Base-by-base conservation (phyloP, 1,140 invertebrate species). In the Phymorhynchus buccinoides region DNA sequence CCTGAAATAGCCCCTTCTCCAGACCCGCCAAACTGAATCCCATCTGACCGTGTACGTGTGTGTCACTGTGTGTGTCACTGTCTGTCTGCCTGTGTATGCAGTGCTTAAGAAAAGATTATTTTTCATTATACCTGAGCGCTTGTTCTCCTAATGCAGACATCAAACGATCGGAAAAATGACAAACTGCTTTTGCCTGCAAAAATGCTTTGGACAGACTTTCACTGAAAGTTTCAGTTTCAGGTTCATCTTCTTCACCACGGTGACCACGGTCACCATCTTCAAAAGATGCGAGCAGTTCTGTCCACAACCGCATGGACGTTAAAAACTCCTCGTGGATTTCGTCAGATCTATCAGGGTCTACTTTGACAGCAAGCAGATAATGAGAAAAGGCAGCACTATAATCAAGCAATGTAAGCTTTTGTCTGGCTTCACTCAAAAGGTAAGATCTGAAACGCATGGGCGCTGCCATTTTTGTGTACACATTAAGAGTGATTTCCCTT, bases 151-250 rank as follows among this genome's bases (percentile, higher is more conserved):
- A 89, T 85, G 91, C 92, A 80, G 91, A 93, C n/a, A 93, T 84
- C 35, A 94, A 86, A 35, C 88, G 83, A 86, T 92, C 92, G 89
- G 91, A 90, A 35, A 93, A 90, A 73, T 91, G 92, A 85, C 90
- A 93, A 9, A 93, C 62, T 83, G 92, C 89, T 78, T 93, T 90
- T 14, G 93, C 94, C 89, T 94, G 90, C 48, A 93, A 90, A 89
- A 94, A 94, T 82, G 92, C 92, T 39, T 90, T 89, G 83, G 94
- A 93, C 16, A 94, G 84, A 78, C 94, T 91, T n/a, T n/a, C n/a
- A n/a, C n/a, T n/a, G n/a, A n/a, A n/a, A n/a, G n/a, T n/a, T n/a
- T n/a, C n/a, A n/a, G n/a, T n/a, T n/a, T n/a, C n/a, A n/a, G n/a
- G n/a, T n/a, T n/a, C n/a, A n/a, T n/a, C n/a, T n/a, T n/a, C n/a